Conservation (phyloP, 2,797 vertebrate genomes). For the Jordanella pulchra region DNA sequence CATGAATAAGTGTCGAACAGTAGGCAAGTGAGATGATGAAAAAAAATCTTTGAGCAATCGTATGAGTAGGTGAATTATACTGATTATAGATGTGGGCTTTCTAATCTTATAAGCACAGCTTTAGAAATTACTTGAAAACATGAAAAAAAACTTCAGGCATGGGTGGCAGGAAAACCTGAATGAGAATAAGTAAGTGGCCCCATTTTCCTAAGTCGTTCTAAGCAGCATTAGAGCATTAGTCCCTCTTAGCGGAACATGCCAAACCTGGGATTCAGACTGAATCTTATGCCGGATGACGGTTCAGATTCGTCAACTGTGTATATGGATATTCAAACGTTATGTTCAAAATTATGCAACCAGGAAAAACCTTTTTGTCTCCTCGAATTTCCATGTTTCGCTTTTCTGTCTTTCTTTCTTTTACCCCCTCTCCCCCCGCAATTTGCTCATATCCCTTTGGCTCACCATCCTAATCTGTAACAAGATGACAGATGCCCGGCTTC, state of each 20-base stretch:
- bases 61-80: conserved; percentile 49
- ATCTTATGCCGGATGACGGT: conserved; percentile 63
- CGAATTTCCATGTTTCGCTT: conserved; percentile 22
- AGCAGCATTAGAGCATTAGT: conserved; percentile 78
- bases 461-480: conserved; percentile 46
- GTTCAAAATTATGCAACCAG: conserved; percentile 54
- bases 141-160: conserved; percentile 34
- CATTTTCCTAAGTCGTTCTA: conserved; percentile 75
- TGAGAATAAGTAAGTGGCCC: conserved; percentile 61
- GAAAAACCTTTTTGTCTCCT: conserved; percentile 47
- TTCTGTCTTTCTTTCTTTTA: conserved; percentile 6
- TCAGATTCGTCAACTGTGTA: conserved; percentile 62
- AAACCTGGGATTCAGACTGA: conserved; percentile 71
- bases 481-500: conserved; percentile 55
- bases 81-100: conserved; percentile 55
- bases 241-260: conserved; percentile 74
- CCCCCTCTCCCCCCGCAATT: conserved; percentile 7
- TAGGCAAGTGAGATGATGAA: not conserved
- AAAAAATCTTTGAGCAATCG: conserved; percentile 22
- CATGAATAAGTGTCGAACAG: not conserved
- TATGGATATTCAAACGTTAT: conserved; percentile 31
- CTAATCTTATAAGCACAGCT: conserved; percentile 56
- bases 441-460: conserved; percentile 32
- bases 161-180: conserved; percentile 59
- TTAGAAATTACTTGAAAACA: conserved; percentile 49